phyloP scores from a whole-genome alignment of 2,888 invertebrate species.

The Pachliopta kotzebuea region DNA sequence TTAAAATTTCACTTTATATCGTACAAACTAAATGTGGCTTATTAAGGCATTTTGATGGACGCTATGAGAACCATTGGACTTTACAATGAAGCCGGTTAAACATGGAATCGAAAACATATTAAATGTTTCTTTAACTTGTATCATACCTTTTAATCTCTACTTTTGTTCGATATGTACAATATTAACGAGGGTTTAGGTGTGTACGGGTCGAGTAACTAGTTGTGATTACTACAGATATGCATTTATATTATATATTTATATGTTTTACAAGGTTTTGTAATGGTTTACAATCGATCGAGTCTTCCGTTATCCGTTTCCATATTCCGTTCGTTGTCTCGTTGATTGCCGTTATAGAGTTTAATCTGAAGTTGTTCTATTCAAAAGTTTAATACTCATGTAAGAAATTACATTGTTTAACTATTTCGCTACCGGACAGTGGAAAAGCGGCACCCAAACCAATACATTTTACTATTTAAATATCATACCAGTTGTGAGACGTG shows the following conservation, averaged over 20 bases:
- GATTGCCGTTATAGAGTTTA: not conserved
- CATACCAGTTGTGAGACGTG: no score
- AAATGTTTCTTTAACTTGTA: not conserved
- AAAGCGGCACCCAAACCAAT: no score
- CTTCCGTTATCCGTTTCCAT: conserved; percentile 18
- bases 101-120: not conserved
- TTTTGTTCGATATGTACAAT: conserved; percentile 4
- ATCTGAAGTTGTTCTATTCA: conserved; percentile 1
- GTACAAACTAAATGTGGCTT: conserved; percentile 18
- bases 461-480: no score
- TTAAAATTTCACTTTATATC: conserved; percentile 8
- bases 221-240: conserved; percentile 24
- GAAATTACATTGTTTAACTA: conserved; percentile 1
- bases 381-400: conserved; percentile 18
- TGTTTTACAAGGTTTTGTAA: conserved; percentile 25
- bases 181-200: conserved; percentile 11
- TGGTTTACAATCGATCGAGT: conserved; percentile 13
- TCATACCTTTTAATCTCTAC: conserved; percentile 17
- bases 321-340: conserved; percentile 3
- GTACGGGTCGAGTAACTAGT: conserved; percentile 19
- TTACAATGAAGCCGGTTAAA: not conserved
- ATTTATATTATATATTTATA: conserved; percentile 23
- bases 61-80: not conserved
- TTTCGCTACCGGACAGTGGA: no score
- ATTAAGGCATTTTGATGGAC: not conserved